Evolutionary conservation across 2,888 invertebrate species (phyloP).

Genomic region (Hypena proboscidalis): DNA sequence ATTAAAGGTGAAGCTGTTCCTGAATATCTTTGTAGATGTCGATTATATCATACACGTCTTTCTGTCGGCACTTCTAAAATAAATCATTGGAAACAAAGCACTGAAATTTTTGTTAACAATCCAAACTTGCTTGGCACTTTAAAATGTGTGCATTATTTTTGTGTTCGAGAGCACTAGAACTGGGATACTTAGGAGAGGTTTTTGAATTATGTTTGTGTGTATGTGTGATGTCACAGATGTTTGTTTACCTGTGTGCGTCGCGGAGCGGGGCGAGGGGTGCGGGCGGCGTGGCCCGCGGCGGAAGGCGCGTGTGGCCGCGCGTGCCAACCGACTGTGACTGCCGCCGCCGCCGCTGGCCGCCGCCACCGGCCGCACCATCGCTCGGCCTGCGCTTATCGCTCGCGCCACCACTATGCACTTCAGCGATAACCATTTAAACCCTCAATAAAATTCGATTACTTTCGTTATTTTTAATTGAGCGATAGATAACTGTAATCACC

Average conservation of each 20-base stretch:
- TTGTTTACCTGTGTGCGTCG: conserved; percentile 75
- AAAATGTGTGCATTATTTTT: conserved; percentile 46
- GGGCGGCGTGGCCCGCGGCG: conserved; percentile 63
- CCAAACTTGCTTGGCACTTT: conserved; percentile 60
- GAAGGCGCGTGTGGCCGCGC: conserved; percentile 78
- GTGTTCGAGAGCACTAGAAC: conserved; percentile 47
- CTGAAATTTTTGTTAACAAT: conserved; percentile 65
- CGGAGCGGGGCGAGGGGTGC: conserved; percentile 61
- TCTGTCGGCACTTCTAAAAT: conserved; percentile 66
- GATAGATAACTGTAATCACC: background rate
- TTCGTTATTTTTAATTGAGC: conserved; percentile 26
- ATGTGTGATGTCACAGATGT: conserved; percentile 33
- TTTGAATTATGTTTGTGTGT: conserved; percentile 31
- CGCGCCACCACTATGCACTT: conserved; percentile 68
- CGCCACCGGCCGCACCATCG: conserved; percentile 42
- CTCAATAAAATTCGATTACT: conserved; percentile 24
- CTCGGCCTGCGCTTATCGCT: conserved; percentile 75
- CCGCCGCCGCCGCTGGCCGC: conserved; percentile 60
- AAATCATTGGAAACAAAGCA: conserved; percentile 58
- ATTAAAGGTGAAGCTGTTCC: conserved; percentile 12
- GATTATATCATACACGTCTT: conserved; percentile 53
- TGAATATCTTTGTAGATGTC: conserved; percentile 33
- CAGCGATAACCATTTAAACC: conserved; percentile 68
- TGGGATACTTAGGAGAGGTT: conserved; percentile 14
- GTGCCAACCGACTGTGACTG: conserved; percentile 77